Conservation (phyloP, 2,113 vertebrate genomes). For the Syngnathus typhle region DNA sequence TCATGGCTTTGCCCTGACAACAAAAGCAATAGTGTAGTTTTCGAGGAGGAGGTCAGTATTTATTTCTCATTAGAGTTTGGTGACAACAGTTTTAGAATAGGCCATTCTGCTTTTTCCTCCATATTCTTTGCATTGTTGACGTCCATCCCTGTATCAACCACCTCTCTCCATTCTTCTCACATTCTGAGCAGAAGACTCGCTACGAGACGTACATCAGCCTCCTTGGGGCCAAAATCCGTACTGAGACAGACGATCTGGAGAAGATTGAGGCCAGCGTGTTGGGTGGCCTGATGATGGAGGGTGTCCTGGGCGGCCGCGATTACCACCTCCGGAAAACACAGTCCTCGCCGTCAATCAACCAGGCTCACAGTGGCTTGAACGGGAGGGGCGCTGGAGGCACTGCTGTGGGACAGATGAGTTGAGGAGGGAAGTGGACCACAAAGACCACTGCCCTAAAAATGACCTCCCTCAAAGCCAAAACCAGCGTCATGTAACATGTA, state of each 20-base stretch:
- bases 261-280: constrained; percentile 86
- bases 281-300: constrained; percentile 55
- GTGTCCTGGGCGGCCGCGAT: constrained; percentile 70
- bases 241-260: constrained; percentile 88
- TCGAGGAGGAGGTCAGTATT: no score
- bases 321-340: constrained; percentile 85
- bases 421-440: constrained; percentile 46
- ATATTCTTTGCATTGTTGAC: background rate
- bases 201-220: constrained; percentile 92
- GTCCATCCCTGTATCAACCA: background rate
- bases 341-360: constrained; percentile 90
- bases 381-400: constrained; percentile 67
- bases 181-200: constrained; percentile 81
- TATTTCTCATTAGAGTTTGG: background rate
- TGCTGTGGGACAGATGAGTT: constrained; percentile 71
- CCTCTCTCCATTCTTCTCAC: constrained; percentile 11
- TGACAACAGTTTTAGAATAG: background rate
- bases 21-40: background rate
- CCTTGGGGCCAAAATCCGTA: constrained; percentile 83
- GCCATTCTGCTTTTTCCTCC: background rate
- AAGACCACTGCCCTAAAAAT: constrained; percentile 18
- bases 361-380: constrained; percentile 75
- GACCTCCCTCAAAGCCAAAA: constrained; percentile 23
- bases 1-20: background rate
- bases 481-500: constrained; percentile 18